Evolutionary conservation across 1,140 invertebrate genomes (phyloP).

Genomic region (Diorhabda carinulata): DNA sequence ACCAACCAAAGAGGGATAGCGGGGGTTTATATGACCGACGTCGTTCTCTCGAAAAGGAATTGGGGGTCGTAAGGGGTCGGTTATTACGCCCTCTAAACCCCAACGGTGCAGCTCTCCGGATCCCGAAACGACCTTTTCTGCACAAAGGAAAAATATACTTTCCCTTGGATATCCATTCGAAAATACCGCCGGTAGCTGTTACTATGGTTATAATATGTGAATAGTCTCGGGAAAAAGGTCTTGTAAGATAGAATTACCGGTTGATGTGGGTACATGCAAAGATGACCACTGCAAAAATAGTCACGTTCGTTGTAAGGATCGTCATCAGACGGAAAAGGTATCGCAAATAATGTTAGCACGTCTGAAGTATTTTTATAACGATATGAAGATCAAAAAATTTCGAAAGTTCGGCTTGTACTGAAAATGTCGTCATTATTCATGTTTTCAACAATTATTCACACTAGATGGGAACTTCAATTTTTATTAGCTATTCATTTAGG

Average conservation of each 20-base stretch:
- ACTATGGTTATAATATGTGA: slow-evolving; percentile 31
- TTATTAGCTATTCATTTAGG: too few relatives aligned
- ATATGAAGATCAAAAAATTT: too few relatives aligned
- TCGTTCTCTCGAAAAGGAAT: slow-evolving; percentile 15
- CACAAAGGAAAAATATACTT: slow-evolving; percentile 25
- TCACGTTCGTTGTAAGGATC: too few relatives aligned
- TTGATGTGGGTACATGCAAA: too few relatives aligned
- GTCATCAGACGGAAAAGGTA: too few relatives aligned
- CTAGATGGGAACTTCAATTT: too few relatives aligned
- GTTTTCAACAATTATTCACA: too few relatives aligned
- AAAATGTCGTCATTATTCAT: too few relatives aligned
- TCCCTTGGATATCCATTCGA: slow-evolving; percentile 3
- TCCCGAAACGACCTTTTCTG: slow-evolving; percentile 22
- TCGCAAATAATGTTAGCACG: too few relatives aligned
- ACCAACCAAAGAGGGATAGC: slow-evolving; percentile 26
- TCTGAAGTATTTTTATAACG: too few relatives aligned
- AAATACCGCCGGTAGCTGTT: slow-evolving; percentile 12
- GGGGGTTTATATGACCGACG: slow-evolving; percentile 36
- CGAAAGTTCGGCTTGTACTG: too few relatives aligned
- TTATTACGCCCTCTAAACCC: slow-evolving; percentile 9
- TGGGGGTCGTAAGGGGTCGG: slow-evolving; percentile 14
- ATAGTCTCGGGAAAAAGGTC: slow-evolving; percentile 20
- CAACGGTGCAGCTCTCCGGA: slow-evolving; percentile 22
- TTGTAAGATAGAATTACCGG: not conserved
- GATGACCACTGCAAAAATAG: too few relatives aligned